Conservation (phyloP, 1,140 invertebrate species). For the Pissodes strobi region DNA sequence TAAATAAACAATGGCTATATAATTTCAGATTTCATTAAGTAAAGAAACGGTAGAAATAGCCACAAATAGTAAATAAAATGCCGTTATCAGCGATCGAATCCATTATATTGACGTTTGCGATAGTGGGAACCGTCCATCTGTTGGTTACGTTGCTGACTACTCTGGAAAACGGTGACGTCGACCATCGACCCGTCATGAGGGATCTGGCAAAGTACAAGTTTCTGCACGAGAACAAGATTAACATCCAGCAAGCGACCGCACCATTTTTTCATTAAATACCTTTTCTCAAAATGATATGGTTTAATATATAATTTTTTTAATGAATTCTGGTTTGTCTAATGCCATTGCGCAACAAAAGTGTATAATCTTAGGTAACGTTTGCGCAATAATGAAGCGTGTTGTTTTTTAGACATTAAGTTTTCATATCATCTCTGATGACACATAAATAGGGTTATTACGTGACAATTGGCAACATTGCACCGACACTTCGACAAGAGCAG, state of each 20-base stretch:
- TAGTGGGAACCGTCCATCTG: slow-evolving; percentile 38
- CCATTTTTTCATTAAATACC: slow-evolving; percentile 25
- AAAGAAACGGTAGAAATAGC: too few species aligned
- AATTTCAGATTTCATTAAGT: not conserved
- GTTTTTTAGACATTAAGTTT: too few species aligned
- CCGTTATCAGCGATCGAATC: slow-evolving; percentile 34
- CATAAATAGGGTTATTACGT: too few species aligned
- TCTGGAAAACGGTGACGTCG: slow-evolving; percentile 24
- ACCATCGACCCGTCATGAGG: slow-evolving; percentile 29
- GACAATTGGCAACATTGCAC: too few species aligned
- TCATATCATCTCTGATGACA: too few species aligned
- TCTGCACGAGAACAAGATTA: slow-evolving; percentile 28
- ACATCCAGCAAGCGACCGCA: not conserved
- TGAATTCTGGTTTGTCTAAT: too few species aligned
- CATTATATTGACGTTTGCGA: slow-evolving; percentile 33
- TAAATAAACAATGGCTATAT: not conserved
- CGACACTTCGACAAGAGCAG: too few species aligned
- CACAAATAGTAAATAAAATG: slow-evolving; percentile 19
- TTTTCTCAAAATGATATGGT: too few species aligned
- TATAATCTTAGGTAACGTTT: too few species aligned
- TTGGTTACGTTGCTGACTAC: slow-evolving; percentile 24
- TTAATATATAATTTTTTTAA: too few species aligned
- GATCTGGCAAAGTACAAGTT: slow-evolving; percentile 34
- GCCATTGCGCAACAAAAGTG: too few species aligned
- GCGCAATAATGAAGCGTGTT: too few species aligned